These are phyloP conservation scores for Actinia equina DNA, from an alignment of 64 coral and sea anemone genomes.

Conservation along the genomic window DNA sequence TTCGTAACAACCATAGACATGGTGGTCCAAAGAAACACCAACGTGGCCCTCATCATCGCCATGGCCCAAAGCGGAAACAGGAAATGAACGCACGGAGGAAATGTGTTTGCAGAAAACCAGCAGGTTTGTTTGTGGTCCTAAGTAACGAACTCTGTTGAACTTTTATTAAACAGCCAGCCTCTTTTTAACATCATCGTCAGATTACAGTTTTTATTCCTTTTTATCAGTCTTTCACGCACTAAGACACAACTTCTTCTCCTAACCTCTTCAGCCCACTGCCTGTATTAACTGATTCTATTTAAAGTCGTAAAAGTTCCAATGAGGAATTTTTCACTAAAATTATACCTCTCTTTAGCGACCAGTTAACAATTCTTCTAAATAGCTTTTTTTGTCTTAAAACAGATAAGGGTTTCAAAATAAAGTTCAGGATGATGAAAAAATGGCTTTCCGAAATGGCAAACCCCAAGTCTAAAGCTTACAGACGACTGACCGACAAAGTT, in stretches of 20 bases:
- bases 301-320: too few relatives aligned
- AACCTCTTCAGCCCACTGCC: too few relatives aligned
- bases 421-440: background rate
- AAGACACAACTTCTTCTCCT: too few relatives aligned
- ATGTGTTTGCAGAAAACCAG: background rate
- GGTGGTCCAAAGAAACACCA: background rate
- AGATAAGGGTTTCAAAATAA: background rate
- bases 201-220: too few relatives aligned
- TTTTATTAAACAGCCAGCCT: too few relatives aligned
- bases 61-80: background rate
- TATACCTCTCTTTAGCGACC: too few relatives aligned
- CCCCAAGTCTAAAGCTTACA: background rate
- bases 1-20: background rate
- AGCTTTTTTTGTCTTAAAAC: background rate
- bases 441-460: background rate
- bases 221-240: too few relatives aligned
- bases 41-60: background rate
- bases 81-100: background rate
- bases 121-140: background rate
- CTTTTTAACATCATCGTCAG: too few relatives aligned
- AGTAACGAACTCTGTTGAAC: too few relatives aligned
- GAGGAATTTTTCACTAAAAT: too few relatives aligned
- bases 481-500: background rate
- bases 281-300: too few relatives aligned
- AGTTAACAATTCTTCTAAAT: too few relatives aligned